Evolutionary conservation across 1,140 invertebrate genomes (phyloP).

Genomic region (Zaprionus kolodkinae): DNA sequence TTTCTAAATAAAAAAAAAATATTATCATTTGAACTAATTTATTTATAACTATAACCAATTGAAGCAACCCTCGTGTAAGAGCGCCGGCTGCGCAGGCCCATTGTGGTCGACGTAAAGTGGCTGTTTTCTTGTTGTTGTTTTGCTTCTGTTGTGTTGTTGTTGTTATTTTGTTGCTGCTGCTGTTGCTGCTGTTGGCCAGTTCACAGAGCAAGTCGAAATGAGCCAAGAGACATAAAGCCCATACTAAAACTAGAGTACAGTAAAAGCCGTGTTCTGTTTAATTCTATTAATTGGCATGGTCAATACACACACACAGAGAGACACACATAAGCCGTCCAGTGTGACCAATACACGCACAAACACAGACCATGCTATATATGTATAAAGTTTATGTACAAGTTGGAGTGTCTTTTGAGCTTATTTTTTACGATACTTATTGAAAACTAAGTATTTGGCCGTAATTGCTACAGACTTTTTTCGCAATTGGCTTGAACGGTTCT

Average conservation of each 20-base stretch:
- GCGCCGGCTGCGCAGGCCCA: conserved; percentile 21
- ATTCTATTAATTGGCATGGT: conserved; percentile 67
- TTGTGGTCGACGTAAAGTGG: conserved; percentile 50
- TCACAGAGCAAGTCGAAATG: conserved; percentile 47
- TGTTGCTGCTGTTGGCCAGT: conserved; percentile 47
- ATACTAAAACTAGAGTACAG: conserved; percentile 65
- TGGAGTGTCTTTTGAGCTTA: conserved; percentile 8
- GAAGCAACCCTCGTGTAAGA: conserved; percentile 7
- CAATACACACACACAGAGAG: conserved; percentile 27
- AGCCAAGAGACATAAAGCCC: conserved; percentile 50
- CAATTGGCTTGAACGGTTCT: conserved; percentile 6
- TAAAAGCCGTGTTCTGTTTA: conserved; percentile 62
- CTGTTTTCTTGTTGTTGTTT: conserved; percentile 31
- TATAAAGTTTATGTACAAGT: conserved; percentile 6
- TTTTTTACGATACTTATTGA: conserved; percentile 3
- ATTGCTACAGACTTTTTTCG: background rate
- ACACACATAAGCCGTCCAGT: conserved; percentile 47
- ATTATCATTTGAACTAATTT: background rate
- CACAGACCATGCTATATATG: conserved; percentile 4
- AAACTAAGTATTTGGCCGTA: conserved; percentile 5
- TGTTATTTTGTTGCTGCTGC: background rate
- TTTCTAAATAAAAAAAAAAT: no score
- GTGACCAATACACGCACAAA: conserved; percentile 34
- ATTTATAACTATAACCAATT: background rate
- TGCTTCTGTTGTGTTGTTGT: conserved; percentile 17